Conservation (phyloP, 1,140 invertebrate species). For the Psilanteris sp. region DNA sequence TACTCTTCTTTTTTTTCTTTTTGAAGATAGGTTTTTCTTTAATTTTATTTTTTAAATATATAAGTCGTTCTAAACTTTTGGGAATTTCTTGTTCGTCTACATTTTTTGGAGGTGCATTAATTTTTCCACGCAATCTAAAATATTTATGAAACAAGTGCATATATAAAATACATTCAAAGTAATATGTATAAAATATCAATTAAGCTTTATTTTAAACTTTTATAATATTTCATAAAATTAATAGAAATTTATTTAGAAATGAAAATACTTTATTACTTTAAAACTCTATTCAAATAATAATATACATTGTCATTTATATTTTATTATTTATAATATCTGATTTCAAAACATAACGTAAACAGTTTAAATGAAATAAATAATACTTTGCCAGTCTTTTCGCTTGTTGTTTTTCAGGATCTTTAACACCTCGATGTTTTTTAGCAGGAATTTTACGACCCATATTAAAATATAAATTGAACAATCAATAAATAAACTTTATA, state of each 20-base stretch:
- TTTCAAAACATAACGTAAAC: no score
- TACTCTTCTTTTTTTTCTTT: slow-evolving; percentile 71
- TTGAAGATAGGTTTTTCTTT: slow-evolving; percentile 70
- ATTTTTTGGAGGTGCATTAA: slow-evolving; percentile 84
- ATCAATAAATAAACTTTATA: no score
- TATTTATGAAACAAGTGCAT: slow-evolving; percentile 4
- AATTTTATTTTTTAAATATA: slow-evolving; percentile 81
- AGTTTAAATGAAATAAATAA: slow-evolving; percentile 37
- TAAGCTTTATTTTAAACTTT: slow-evolving; percentile 6
- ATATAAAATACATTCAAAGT: no score
- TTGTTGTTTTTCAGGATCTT: slow-evolving; percentile 84
- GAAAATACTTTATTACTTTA: no score
- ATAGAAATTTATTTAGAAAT: slow-evolving; percentile 2
- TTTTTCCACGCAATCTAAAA: slow-evolving; percentile 83
- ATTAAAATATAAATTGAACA: no score
- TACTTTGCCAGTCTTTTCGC: slow-evolving; percentile 82
- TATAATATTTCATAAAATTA: neutral
- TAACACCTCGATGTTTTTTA: slow-evolving; percentile 85
- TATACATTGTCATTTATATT: no score
- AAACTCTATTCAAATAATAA: no score
- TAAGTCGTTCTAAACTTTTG: slow-evolving; percentile 82
- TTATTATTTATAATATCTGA: no score
- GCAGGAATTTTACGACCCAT: slow-evolving; percentile 88
- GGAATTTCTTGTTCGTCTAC: slow-evolving; percentile 84
- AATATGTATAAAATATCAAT: neutral